Base-by-base conservation (phyloP, 2,888 invertebrate species). In the Campopleginae sp. region DNA sequence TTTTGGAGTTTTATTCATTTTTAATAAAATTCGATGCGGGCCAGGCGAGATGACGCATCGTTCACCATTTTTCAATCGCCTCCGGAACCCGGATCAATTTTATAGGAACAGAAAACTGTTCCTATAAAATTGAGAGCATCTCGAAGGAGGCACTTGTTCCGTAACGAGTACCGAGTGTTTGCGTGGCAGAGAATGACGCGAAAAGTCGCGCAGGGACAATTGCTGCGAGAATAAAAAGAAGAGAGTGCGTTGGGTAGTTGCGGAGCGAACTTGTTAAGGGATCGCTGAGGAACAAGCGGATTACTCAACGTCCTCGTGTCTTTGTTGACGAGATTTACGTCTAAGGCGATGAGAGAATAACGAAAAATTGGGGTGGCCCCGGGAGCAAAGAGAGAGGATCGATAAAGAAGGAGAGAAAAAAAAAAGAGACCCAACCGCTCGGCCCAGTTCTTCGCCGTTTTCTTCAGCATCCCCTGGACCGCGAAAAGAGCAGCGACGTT, bases 391-490 rank as follows among this genome's bases (percentile, higher is more conserved):
- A 58, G 58, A 27, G 27, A 14, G 14, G 58, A 58, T n/a, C n/a
- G n/a, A 58, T 58, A 68, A 23, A 44, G 1, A 14, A 68, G 14
- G 71, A 71, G 82, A 86, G 71, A 71, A 82, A 86, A 75, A 86
- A 84, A 71, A 51, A 42, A 44, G 19, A 19, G 48, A 48, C 54
- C 46, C 48, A 48, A 65, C 19, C 66, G 65, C 23, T n/a, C n/a
- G n/a, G n/a, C n/a, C n/a, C 74, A 33, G 33, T 87, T 86, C 76
- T 88, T 65, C 12, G 8, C 80, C 44, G 77, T 83, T 85, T 85
- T 80, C 74, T 86, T 86, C 61, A 27, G 82, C 89, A 88, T 89
- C 87, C 87, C 82, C 84, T 74, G 51, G 51, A 23, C 63, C 51
- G 61, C 51, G 61, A 78, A 46, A 58, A 65, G 75, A 48, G 70